Percentiles rank a stretch among this genome's conserved stretches.
phyloP scores from a whole-genome alignment of 2,113 vertebrate species.

The Python bivittatus region DNA sequence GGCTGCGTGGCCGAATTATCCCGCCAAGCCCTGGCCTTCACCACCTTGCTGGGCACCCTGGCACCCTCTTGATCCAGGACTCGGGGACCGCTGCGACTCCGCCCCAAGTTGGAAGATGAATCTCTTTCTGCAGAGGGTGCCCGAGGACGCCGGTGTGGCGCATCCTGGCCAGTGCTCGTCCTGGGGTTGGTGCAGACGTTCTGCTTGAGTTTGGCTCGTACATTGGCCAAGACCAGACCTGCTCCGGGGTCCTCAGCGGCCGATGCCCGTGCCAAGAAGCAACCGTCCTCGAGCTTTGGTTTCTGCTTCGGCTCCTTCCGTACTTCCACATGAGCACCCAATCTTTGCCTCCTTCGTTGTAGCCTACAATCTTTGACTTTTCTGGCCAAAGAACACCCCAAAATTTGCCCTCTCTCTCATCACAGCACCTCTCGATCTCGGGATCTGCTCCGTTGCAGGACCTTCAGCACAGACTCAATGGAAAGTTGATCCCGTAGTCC shows the following conservation, averaged over 20 bases:
- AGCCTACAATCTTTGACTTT: background rate
- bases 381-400: constrained; percentile 21
- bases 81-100: background rate
- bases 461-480: background rate
- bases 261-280: background rate
- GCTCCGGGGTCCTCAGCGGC: background rate
- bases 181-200: background rate
- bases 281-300: background rate
- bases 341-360: background rate
- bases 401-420: background rate
- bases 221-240: background rate
- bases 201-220: background rate
- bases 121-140: background rate
- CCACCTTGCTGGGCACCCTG: constrained; percentile 76
- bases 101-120: background rate
- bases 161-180: background rate
- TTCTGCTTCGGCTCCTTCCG: background rate
- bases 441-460: background rate
- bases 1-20: constrained; percentile 84
- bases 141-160: background rate
- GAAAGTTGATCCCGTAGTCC: background rate
- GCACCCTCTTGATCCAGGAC: constrained; percentile 45
- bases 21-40: constrained; percentile 84
- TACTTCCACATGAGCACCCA: too few relatives aligned
- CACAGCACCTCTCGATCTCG: background rate